phyloP scores from a whole-genome alignment of 2,797 vertebrate genomes.

The Pantherophis alleghaniensis region DNA sequence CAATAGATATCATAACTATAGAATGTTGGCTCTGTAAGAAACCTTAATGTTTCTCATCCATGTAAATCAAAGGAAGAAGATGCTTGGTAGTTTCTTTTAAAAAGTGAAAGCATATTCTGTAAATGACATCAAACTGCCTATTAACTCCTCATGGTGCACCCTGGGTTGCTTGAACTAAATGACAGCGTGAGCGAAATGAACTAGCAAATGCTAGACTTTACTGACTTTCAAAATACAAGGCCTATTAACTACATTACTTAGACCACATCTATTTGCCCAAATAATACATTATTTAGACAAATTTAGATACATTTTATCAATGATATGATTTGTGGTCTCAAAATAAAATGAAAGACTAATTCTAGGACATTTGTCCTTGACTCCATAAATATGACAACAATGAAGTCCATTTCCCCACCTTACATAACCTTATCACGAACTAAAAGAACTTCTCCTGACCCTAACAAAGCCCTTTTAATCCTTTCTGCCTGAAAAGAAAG shows the following conservation, averaged over 20 bases:
- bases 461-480: neutral
- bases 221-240: neutral
- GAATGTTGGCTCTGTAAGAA: neutral
- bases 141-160: neutral
- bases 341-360: neutral
- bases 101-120: neutral
- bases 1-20: neutral
- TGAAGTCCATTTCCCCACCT: neutral
- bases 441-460: neutral
- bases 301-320: neutral
- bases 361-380: neutral
- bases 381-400: neutral
- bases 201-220: neutral
- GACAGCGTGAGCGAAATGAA: neutral
- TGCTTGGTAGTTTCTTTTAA: neutral
- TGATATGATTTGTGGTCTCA: neutral
- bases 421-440: neutral
- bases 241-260: neutral
- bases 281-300: neutral
- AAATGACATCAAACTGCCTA: neutral
- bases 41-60: neutral
- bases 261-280: neutral
- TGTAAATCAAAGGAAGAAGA: neutral
- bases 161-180: neutral
- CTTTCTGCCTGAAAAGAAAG: neutral